Conservation (phyloP, 2,888 invertebrate species). For the Caenorhabditis virilis region DNA sequence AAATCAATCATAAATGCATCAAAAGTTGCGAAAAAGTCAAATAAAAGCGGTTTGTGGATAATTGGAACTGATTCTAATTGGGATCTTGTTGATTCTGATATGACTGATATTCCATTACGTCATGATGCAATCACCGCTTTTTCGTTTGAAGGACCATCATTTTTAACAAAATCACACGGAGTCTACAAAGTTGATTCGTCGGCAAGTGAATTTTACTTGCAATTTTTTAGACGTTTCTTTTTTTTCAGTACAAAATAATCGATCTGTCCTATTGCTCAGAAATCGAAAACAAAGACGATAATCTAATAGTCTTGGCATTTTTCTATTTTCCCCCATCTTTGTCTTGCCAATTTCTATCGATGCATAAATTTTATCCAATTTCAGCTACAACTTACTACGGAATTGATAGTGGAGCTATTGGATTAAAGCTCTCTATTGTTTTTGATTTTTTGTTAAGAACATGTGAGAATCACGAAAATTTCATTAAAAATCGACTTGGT, state of each 20-base stretch:
- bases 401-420: slow-evolving; percentile 71
- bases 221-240: too few species aligned
- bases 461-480: slow-evolving; percentile 66
- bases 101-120: neutral
- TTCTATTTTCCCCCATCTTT: neutral
- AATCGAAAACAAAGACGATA: neutral
- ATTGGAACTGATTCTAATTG: slow-evolving; percentile 23
- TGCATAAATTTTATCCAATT: slow-evolving; percentile 71
- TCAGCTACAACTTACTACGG: slow-evolving; percentile 73
- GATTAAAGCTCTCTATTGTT: slow-evolving; percentile 72
- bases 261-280: neutral
- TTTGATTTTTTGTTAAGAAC: slow-evolving; percentile 72
- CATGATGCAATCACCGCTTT: slow-evolving; percentile 1
- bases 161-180: neutral
- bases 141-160: neutral
- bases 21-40: slow-evolving; percentile 2
- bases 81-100: neutral
- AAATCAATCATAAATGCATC: slow-evolving; percentile 18
- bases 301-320: neutral
- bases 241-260: slow-evolving; percentile 1
- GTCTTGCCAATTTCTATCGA: slow-evolving; percentile 67
- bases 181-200: neutral
- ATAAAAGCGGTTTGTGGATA: slow-evolving; percentile 34
- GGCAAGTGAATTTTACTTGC: too few species aligned
- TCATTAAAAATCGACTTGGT: slow-evolving; percentile 68